Evolutionary conservation across 2,113 vertebrate genomes (phyloP), one percentile per base, ranked within the genome.

Genomic region (Hippocampus zosterae): DNA sequence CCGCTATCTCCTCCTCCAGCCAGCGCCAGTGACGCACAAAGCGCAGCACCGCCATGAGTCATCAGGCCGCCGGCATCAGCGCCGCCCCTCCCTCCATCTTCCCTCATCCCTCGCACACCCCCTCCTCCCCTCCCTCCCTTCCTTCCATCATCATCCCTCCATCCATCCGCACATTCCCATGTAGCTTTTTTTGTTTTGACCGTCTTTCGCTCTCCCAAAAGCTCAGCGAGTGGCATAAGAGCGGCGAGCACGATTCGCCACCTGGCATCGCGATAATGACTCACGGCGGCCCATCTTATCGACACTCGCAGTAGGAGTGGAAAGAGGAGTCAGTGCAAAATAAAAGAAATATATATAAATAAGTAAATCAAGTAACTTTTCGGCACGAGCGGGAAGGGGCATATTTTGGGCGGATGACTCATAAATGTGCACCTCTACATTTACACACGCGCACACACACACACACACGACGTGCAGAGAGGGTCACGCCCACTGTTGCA

Each of bases 1-100:
- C 89, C 88, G 92, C 92, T 93, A 93, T 93, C 92, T 92, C 90
- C 92, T 93, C 89, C 92, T 92, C 92, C 92, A 93, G 92, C 92
- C 89, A 90, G 91, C 90, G 84, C 90, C 90, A 84, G 91, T 93
- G 92, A 93, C 92, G 92, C 92, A 93, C 92, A 88, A 90, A 88
- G 84, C 89, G 91, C 92, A 91, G 91, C 91, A 91, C 90, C 88
- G 90, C 89, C 90, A 91, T 93, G 92, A 93, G 90, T 93, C 92
- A 93, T 92, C 90, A 88, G 88, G 89, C 92, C 91, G 90, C 88
- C 87, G 91, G 92, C 91, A 92, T 92, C 91, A 90, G 89, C 91
- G 85, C 89, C 90, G 87, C 91, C 91, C 91, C 91, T 90, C 89
- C 89, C 87, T 87, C 90, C 11, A 33, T 33, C 57, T 29, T 60